Evolutionary conservation across 2,797 vertebrate genomes (phyloP).

Genomic region (Channa striata): DNA sequence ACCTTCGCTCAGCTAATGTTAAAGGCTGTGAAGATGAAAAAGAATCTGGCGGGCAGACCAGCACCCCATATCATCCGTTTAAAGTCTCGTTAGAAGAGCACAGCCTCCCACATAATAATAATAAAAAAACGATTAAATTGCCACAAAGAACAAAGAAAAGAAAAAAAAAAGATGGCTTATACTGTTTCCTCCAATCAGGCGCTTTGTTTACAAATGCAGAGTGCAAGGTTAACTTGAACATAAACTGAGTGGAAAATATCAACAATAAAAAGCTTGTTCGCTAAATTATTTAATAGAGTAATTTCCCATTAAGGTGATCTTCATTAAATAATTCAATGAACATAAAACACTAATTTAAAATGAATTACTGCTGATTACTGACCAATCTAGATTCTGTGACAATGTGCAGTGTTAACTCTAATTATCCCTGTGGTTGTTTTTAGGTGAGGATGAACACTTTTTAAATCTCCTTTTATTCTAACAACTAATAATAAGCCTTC

Average conservation of each 20-base stretch:
- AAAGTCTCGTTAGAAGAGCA: constrained; percentile 29
- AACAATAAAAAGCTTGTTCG: not conserved
- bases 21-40: constrained; percentile 50
- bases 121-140: not conserved
- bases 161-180: not conserved
- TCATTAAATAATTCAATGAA: not conserved
- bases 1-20: constrained; percentile 20
- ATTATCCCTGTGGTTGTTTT: not conserved
- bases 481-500: too few species aligned
- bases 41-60: constrained; percentile 17
- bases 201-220: constrained; percentile 28
- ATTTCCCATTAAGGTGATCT: not conserved
- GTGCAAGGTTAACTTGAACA: not conserved
- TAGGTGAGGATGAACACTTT: not conserved
- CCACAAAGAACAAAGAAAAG: not conserved
- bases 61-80: constrained; percentile 38
- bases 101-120: constrained; percentile 10
- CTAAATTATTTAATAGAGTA: not conserved
- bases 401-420: not conserved
- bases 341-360: constrained; percentile 6
- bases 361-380: constrained; percentile 11
- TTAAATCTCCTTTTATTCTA: too few species aligned
- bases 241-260: not conserved
- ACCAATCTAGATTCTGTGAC: not conserved
- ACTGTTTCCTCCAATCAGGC: constrained; percentile 15